These are phyloP conservation scores for Acrobasis consociella DNA, from an alignment of 2,888 invertebrate species.

Conservation along the genomic window DNA sequence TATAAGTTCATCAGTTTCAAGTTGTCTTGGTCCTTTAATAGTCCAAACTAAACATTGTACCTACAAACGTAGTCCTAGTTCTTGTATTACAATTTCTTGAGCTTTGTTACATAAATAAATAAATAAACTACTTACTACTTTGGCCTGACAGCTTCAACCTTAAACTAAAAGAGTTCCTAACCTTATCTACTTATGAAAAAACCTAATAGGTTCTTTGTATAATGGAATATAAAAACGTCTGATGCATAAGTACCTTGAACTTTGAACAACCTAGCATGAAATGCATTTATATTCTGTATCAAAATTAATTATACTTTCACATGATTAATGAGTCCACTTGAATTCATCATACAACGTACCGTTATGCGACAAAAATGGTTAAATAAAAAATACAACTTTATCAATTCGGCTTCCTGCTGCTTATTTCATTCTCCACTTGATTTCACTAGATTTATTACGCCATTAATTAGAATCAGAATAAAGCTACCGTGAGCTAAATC, in stretches of 20 bases:
- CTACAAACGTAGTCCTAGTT: too few species aligned
- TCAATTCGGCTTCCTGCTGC: slow-evolving; percentile 42
- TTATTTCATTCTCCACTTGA: slow-evolving; percentile 60
- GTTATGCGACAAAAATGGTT: slow-evolving; percentile 34
- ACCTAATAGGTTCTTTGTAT: too few species aligned
- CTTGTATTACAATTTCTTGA: too few species aligned
- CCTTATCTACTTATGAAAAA: too few species aligned
- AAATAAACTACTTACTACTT: too few species aligned
- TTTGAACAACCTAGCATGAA: background rate
- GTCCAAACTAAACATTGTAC: too few species aligned
- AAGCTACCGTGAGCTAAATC: slow-evolving; percentile 62
- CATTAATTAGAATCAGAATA: slow-evolving; percentile 58
- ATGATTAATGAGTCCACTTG: slow-evolving; percentile 21
- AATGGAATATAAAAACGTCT: too few species aligned
- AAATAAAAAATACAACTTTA: slow-evolving; percentile 36
- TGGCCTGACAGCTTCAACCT: too few species aligned
- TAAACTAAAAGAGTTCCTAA: too few species aligned
- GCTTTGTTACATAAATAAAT: too few species aligned
- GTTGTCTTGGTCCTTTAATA: too few species aligned
- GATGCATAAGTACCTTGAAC: background rate
- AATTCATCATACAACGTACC: slow-evolving; percentile 26
- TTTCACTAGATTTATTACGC: slow-evolving; percentile 62
- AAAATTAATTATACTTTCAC: slow-evolving; percentile 18
- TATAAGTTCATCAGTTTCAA: too few species aligned
- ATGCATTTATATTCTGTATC: background rate